Base-by-base conservation (phyloP, 2,888 invertebrate species). In the Plebejus argus region DNA sequence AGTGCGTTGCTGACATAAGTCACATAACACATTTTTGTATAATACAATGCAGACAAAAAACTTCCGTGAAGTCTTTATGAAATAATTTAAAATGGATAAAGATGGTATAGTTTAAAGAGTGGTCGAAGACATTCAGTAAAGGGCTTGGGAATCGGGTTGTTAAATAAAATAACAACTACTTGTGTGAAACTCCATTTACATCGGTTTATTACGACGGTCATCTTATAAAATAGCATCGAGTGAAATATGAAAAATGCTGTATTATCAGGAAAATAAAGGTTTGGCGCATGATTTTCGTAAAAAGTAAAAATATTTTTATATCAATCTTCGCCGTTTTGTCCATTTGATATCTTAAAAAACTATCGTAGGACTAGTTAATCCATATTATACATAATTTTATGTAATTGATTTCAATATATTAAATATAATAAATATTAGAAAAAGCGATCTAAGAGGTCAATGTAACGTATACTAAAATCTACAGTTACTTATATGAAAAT, bases 391-490 rank as follows among this genome's bases (percentile, higher is more conserved):
- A 28, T 66, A 10, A 66, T 28, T 66, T 12, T 66, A 66, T 23
- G 23, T 12, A 66, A 66, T 33, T 66, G 28, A 66, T 61, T 20
- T 20, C 28, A 23, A 66, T 66, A 66, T 66, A 66, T 66, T 66
- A 66, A 66, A 66, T 66, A 66, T 28, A 33, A 66, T 66, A 33
- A 66, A 66, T 66, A 33, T 66, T 33, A 66, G 66, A 66, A 66
- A 66, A 66, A 66, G 66, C 66, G 66, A 66, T 66, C 66, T 66
- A 33, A 66, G 28, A 66, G 28, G 66, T 66, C 66, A 28, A 66
- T 66, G 28, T 66, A 66, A 28, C 66, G 18, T 33, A 66, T 33
- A 28, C 28, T 66, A 66, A 66, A 66, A 66, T 66, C 66, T 66
- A 66, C 66, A 66, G 66, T 66, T 66, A 66, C 28, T 28, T 66